Evolutionary conservation across 2,888 invertebrate species (phyloP), one percentile per base, ranked within the genome.

Genomic region (Altica lythri): DNA sequence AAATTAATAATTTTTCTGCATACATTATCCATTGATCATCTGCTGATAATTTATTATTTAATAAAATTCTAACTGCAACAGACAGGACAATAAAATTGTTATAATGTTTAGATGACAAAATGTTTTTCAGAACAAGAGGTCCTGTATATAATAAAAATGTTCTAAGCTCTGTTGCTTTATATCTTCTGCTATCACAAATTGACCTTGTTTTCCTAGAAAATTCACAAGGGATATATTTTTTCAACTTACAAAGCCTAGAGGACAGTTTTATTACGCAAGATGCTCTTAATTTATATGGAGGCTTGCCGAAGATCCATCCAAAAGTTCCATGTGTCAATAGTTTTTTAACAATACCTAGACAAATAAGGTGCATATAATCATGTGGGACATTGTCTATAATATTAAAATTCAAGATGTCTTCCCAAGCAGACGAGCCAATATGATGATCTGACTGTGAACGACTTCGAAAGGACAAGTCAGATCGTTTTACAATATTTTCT

Each of bases 121-220:
- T 25, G 9, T 50, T 48, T 30, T 34, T 27, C 18, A 55, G 45
- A 29, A 50, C 42, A 17, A 55, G 18, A 2, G 30, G 22, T 16
- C 55, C 54, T 17, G 37, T 27, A 27, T 53, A 53, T 6, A 53
- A 34, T 10, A 53, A 16, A 5, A 43, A 48, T 6, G 48, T 12
- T 34, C 50, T 45, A 34, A 55, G 42, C 22, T 55, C 46, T 25
- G 50, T 55, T 2, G 55, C 55, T 34, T 55, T 55, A 16, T 50
- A 55, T 27, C 50, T 22, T 34, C 45, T 50, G 19, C 55, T 45
- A 2, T 55, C 46, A 32, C 9, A 10, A 38, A 55, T 29, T 10
- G 49, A 4, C 16, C 45, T 49, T 2, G 49, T 49, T 25, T 55
- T 55, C 14, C 45, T 29, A 12, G 34, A 6, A 50, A 55, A 50